Base-by-base conservation (phyloP, 2,113 vertebrate genomes). In the Podarcis muralis region DNA sequence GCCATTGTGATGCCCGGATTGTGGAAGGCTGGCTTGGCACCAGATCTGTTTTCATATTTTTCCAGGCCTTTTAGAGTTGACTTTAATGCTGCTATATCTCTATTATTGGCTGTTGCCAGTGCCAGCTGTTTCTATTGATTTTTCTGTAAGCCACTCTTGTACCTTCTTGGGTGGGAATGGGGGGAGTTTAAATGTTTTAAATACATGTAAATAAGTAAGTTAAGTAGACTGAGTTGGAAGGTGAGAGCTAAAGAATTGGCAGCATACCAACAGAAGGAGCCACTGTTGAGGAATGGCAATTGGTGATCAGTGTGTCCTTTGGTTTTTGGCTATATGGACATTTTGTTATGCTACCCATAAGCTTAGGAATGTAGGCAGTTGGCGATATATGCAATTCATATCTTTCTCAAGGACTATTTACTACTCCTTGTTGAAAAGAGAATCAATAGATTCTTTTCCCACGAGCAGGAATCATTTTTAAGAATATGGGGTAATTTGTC, bases 401-500 rank as follows among this genome's bases (percentile, higher is more conserved):
- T 69, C 89, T 71, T 89, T 35, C 75, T 92, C 59, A 81, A 77
- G 83, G 71, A 90, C 35, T 81, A 69, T 95, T 93, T 90, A 93
- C 92, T 92, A 89, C 69, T 92, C 81, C 88, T 93, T 80, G 71
- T 81, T 92, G 82, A 88, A 92, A 90, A 94, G 81, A 86, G 85
- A 94, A 91, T 82, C 81, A n/a, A 91, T 87, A 90, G 78, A 88
- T 93, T 92, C 88, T 95, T 93, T 91, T 87, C 90, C 92, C 92
- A 92, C 86, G 87, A 95, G 95, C 94, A 91, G 87, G 94, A 91
- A 96, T 93, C 92, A 87, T 89, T 96, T 96, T 94, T 94, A 93
- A 94, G 89, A 95, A 81, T 92, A 93, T 93, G 87, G 95, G 92
- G 91, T 92, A 96, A 97, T 96, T 96, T 95, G 97, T 97, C 95